These are phyloP conservation scores for Stratiomys singularior DNA, from an alignment of 2,888 invertebrate species.

Conservation along the genomic window DNA sequence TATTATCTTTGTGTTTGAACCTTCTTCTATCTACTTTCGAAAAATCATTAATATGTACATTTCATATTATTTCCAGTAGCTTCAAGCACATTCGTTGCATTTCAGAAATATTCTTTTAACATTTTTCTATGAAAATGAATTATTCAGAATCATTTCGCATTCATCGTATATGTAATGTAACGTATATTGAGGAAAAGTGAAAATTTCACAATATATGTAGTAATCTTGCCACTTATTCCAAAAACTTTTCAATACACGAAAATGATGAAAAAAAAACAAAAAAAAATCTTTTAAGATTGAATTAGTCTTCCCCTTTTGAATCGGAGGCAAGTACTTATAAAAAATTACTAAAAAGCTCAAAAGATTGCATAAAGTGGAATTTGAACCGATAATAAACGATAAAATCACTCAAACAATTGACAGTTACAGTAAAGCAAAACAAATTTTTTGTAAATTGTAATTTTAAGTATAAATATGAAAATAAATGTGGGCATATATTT, in stretches of 20 bases:
- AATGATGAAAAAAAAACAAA: background rate
- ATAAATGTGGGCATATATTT: conserved; percentile 20
- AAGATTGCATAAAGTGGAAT: conserved; percentile 20
- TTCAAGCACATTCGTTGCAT: background rate
- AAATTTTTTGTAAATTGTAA: conserved; percentile 14
- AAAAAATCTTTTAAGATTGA: background rate
- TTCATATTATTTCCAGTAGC: background rate
- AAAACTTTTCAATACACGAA: too few species aligned
- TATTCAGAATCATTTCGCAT: background rate
- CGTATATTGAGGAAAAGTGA: background rate
- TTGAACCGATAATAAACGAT: background rate
- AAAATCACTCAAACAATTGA: conserved; percentile 10
- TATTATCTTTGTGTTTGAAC: too few species aligned
- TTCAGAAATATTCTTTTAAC: background rate
- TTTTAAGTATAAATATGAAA: background rate
- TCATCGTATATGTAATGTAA: background rate
- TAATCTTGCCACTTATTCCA: too few species aligned
- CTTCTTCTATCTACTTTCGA: too few species aligned
- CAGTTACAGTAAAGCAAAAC: background rate
- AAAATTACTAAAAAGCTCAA: conserved; percentile 21
- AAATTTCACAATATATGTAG: background rate
- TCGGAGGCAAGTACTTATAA: conserved; percentile 35
- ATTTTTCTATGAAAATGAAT: background rate
- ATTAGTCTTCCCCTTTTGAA: background rate
- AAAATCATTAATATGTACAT: too few species aligned